A percentile compares a stretch with the other conserved stretches of the same genome.
Conservation (phyloP, 2,888 invertebrate species). For the Drosophila mimica region DNA sequence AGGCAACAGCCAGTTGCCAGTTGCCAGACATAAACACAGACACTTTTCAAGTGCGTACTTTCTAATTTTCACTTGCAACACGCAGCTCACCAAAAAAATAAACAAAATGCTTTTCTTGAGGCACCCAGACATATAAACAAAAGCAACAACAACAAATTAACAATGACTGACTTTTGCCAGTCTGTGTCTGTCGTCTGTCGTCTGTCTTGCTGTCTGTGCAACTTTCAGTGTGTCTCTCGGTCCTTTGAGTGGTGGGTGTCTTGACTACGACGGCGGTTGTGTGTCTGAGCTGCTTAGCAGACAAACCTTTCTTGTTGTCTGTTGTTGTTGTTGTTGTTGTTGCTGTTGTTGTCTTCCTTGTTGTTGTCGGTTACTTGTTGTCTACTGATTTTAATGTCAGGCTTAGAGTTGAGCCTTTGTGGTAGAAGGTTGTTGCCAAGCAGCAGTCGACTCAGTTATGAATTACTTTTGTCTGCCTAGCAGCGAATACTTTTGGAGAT, state of each 20-base stretch:
- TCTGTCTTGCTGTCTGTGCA: background rate
- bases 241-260: constrained; percentile 66
- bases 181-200: background rate
- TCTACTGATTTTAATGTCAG: constrained; percentile 24
- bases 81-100: constrained; percentile 64
- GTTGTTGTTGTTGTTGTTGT: constrained; percentile 16
- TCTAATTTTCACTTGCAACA: constrained; percentile 77
- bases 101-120: constrained; percentile 56
- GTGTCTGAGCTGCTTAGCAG: constrained; percentile 67
- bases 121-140: constrained; percentile 31
- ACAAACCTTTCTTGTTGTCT: constrained; percentile 12
- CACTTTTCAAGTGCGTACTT: constrained; percentile 79
- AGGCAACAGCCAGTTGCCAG: constrained; percentile 54
- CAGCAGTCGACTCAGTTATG: constrained; percentile 20
- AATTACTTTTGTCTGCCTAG: constrained; percentile 19
- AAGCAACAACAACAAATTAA: constrained; percentile 23
- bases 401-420: constrained; percentile 15
- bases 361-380: constrained; percentile 21
- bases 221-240: constrained; percentile 20
- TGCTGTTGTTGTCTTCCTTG: constrained; percentile 1
- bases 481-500: constrained; percentile 5
- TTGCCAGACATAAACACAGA: constrained; percentile 76
- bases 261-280: constrained; percentile 47
- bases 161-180: constrained; percentile 55
- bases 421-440: constrained; percentile 24